Evolutionary conservation across 2,113 vertebrate genomes (phyloP), one percentile per base, ranked within the genome.

Genomic region (Carassius gibelio): DNA sequence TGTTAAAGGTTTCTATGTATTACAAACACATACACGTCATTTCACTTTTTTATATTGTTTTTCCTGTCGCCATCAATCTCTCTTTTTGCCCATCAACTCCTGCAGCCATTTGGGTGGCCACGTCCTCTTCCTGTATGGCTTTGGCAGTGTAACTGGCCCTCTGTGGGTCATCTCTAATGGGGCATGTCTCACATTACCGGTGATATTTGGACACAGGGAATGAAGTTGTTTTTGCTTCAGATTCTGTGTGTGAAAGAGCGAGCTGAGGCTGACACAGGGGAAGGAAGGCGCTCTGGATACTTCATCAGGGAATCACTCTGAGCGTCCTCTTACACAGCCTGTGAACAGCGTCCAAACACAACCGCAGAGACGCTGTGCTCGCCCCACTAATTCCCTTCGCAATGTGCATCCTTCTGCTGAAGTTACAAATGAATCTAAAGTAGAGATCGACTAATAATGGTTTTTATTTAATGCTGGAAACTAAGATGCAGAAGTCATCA

Each of bases 231-330:
- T 87, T 64, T 84, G 80, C 75, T 62, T 23, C 19, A 77, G 76
- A 66, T 52, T 77, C 45, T 66, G 42, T 76, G 76, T 64, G 76
- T 64, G 57, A 62, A 48, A 66, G 66, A 55, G 59, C 52, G 57
- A 69, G 81, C 76, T 81, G 8, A 30, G 71, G 19, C 52, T 57
- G 50, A n/a, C 83, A 66, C 55, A 72, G 81, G 77, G 84, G 81
- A 84, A 74, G 69, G 45, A 64, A 48, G 15, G 23, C 17, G 75
- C 62, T 84, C 88, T 91, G 89, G 87, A 88, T 84, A 89, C 66
- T 84, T 80, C 85, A 91, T 89, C 88, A 19, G 85, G 88, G 85
- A 89, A 80, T 2, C 69, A 77, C 81, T 85, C 48, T 34, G 69
- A 84, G 71, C 77, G 61, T 86, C 71, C 52, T 84, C 69, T 69